Evolutionary conservation across 2,888 invertebrate genomes (phyloP).

Genomic region (Chromoteleia sp.): DNA sequence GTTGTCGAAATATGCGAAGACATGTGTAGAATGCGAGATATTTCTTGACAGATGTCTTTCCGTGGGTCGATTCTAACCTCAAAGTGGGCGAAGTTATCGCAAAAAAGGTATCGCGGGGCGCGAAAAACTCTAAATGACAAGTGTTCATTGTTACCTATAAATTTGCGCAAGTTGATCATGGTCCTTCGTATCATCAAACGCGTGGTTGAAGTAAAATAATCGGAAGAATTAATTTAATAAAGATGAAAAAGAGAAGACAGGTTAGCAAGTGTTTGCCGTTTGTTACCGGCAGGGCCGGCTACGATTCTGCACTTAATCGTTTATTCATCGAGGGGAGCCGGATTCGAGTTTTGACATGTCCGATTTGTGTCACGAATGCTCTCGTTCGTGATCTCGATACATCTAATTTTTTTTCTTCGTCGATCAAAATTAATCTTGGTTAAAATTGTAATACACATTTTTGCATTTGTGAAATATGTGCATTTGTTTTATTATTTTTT

Average conservation of each 20-base stretch:
- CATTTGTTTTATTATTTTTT: no score
- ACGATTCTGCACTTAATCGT: constrained; percentile 1
- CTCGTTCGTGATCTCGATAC: no score
- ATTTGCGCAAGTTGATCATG: constrained; percentile 84
- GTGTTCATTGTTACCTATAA: constrained; percentile 79
- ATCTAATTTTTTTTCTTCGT: no score
- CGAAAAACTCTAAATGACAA: constrained; percentile 22
- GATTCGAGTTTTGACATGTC: not conserved
- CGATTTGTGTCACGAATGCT: no score
- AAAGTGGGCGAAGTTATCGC: not conserved
- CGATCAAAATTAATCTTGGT: no score
- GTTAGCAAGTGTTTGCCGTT: constrained; percentile 81
- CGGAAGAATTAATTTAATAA: constrained; percentile 46
- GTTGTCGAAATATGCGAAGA: constrained; percentile 7
- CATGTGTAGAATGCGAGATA: constrained; percentile 38
- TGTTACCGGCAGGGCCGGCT: constrained; percentile 76
- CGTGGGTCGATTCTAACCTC: constrained; percentile 36
- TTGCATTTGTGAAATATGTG: no score
- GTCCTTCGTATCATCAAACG: constrained; percentile 78
- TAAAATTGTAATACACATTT: no score
- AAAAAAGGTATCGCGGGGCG: not conserved
- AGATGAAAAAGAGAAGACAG: constrained; percentile 72
- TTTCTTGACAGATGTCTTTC: constrained; percentile 50
- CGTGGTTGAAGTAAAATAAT: constrained; percentile 42
- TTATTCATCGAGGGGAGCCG: constrained; percentile 21